These are phyloP conservation scores for Oxycera nigricornis DNA, from an alignment of 2,888 invertebrate genomes.

Conservation along the genomic window DNA sequence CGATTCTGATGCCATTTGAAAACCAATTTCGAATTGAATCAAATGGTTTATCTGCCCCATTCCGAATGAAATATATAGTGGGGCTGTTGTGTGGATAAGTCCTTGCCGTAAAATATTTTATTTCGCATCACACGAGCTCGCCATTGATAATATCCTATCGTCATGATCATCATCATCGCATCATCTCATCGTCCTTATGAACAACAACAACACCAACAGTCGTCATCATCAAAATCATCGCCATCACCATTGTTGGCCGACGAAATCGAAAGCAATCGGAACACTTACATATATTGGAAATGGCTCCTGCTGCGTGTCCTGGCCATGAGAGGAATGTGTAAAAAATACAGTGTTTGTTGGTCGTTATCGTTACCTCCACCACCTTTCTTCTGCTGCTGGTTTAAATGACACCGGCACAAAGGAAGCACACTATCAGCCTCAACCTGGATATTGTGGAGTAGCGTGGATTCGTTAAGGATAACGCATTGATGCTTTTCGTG, in stretches of 20 bases:
- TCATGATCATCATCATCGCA: neutral
- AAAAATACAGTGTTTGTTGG: too few species aligned
- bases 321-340: neutral
- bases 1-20: slow-evolving; percentile 6
- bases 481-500: neutral
- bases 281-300: slow-evolving; percentile 3
- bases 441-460: neutral
- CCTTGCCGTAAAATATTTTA: neutral
- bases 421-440: neutral
- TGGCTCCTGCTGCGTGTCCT: neutral
- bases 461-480: neutral
- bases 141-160: neutral
- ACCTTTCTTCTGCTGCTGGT: too few species aligned
- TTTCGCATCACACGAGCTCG: neutral
- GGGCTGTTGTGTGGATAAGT: neutral
- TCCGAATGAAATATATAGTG: neutral
- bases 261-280: neutral
- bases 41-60: neutral
- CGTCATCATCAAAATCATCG: slow-evolving; percentile 2
- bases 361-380: too few species aligned
- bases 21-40: slow-evolving; percentile 23
- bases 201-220: too few species aligned
- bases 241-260: neutral
- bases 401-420: too few species aligned
- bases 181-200: too few species aligned